Base-by-base conservation (phyloP, 2,797 vertebrate species). In the Notolabrus celidotus region DNA sequence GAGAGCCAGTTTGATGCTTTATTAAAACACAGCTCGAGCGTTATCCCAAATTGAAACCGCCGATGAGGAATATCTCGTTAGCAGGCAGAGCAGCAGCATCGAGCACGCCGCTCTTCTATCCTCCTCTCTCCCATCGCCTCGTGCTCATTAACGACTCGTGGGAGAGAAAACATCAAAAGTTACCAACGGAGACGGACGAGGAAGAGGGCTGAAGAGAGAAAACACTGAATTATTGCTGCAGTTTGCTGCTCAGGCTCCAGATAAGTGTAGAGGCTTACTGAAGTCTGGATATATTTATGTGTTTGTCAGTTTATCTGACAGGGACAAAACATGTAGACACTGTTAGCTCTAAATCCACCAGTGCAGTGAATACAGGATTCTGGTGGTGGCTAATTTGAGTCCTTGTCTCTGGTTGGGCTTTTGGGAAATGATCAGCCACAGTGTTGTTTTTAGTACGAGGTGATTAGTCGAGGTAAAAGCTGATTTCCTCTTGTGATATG, bases 91-190 rank as follows among this genome's bases (percentile, higher is more conserved):
- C 82, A 19, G 79, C 86, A 68, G 29, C 29, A 31, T 31, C 29
- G 29, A 31, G 29, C 29, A 31, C 29, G 31, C 7, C 7, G 29
- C 29, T 82, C 66, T 71, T 65, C 65, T n/a, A 16, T 58, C 36
- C 20, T 82, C 87, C 58, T 84, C 83, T 68, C 23, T 55, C 77
- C 79, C 75, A 59, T 79, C 39, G 67, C 77, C 74, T 76, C 70
- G 85, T 68, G 61, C 23, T 76, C 84, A 88, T 84, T 92, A 91
- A 93, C 92, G 89, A 92, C 87, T 86, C 78, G 68, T 81, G 81
- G 85, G 81, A 79, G 86, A 71, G n/a, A 31, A 67, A 81, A 89
- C 82, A 80, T 87, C 84, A 88, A 79, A 89, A 58, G 83, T 79
- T 79, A 58, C 80, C 74, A 66, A 8, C 78, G 76, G 80, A 85